Conservation (phyloP, 2,888 invertebrate species). For the Andrena praecox region DNA sequence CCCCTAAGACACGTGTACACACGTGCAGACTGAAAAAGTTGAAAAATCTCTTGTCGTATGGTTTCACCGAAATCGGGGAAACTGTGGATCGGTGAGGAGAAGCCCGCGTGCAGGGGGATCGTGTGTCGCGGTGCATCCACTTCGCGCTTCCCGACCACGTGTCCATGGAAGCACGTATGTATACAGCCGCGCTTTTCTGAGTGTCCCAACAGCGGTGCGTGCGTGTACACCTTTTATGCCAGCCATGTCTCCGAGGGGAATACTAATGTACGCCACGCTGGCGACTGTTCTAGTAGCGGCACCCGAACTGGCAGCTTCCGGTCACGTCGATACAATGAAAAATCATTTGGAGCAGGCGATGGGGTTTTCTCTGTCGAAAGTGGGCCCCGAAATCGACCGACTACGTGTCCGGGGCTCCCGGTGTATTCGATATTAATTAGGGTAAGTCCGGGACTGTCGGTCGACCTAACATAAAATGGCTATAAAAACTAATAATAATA, state of each 20-base stretch:
- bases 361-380: constrained; percentile 49
- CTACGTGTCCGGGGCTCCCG: background rate
- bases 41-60: background rate
- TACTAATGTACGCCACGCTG: constrained; percentile 63
- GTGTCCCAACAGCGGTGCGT: constrained; percentile 11
- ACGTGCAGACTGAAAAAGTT: constrained; percentile 15
- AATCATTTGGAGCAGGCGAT: constrained; percentile 37
- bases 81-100: constrained; percentile 5
- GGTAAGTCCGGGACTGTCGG: background rate
- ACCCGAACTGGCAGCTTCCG: constrained; percentile 64
- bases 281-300: constrained; percentile 54
- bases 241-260: constrained; percentile 46
- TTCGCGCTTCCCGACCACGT: constrained; percentile 56
- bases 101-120: constrained; percentile 47
- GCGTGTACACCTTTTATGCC: constrained; percentile 45
- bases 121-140: constrained; percentile 51
- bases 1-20: constrained; percentile 1
- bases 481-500: too few species aligned
- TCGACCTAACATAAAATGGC: background rate
- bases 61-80: constrained; percentile 9
- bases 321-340: constrained; percentile 61
- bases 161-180: constrained; percentile 37
- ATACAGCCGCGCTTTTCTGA: constrained; percentile 6
- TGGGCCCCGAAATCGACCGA: constrained; percentile 8
- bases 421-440: background rate